Percentiles rank a stretch among this genome's conserved stretches.
Evolutionary conservation across 2,888 invertebrate species (phyloP).

Genomic region (Epirrhoe alternata): DNA sequence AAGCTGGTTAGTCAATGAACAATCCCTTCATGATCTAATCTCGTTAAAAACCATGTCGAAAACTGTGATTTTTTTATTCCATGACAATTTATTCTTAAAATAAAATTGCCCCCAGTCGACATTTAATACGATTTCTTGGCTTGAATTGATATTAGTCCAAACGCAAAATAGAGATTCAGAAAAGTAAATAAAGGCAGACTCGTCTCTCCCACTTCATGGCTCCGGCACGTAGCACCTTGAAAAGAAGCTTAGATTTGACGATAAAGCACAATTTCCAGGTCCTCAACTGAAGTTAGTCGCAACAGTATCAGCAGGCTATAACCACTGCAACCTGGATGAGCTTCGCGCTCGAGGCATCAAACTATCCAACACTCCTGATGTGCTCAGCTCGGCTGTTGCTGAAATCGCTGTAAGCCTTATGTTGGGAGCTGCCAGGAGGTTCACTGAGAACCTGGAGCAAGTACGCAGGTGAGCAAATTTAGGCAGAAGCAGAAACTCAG

Average conservation of each 20-base stretch:
- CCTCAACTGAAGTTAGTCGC: constrained; percentile 90
- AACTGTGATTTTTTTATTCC: too few species aligned
- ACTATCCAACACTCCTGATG: constrained; percentile 93
- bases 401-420: constrained; percentile 92
- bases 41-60: too few species aligned
- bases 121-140: too few species aligned
- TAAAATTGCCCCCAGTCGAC: too few species aligned
- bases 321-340: constrained; percentile 92
- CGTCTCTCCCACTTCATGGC: too few species aligned
- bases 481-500: not conserved
- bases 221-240: too few species aligned
- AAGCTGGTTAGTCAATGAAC: constrained; percentile 82
- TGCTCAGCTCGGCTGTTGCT: constrained; percentile 91
- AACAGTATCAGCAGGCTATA: constrained; percentile 95
- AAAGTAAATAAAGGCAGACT: too few species aligned
- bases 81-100: too few species aligned
- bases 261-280: constrained; percentile 69
- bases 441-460: constrained; percentile 90
- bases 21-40: too few species aligned
- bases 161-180: too few species aligned
- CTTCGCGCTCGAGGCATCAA: constrained; percentile 90
- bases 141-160: too few species aligned
- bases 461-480: constrained; percentile 83
- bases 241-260: too few species aligned
- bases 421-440: constrained; percentile 90